Base-by-base conservation (phyloP, 2,888 invertebrate species). In the Sesia apiformis region DNA sequence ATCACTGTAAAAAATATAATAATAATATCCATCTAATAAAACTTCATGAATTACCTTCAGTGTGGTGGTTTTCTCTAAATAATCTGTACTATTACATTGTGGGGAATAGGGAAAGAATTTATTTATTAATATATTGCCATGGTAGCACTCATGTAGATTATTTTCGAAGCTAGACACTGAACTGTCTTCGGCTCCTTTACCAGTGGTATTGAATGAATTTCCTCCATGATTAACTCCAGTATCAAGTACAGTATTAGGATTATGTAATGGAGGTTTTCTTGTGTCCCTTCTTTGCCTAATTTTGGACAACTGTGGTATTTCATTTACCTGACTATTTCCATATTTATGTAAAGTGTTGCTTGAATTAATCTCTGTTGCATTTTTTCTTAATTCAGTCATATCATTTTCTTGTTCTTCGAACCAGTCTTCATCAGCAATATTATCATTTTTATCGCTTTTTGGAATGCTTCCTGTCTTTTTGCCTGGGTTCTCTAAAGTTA, bases 1-100 rank as follows among this genome's bases (percentile, higher is more conserved):
- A 74, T 96, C 95, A 66, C 95, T 96, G 72, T 96, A 96, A 81
- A 96, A 96, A 64, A 96, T 95, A 67, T 96, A 96, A 81, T 96
- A 96, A 76, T 96, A 96, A 81, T 96, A 96, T 4, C 96, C 96
- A 72, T 95, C 94, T 53, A 92, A 89, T 43, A 91, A 85, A 39
- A 96, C 93, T 62, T 94, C 92, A 66, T 96, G 95, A 56, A 91
- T 91, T 0, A 95, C 93, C 74, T 85, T 88, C 5, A 85, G 73
- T 61, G 93, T 93, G 39, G 92, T 92, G 4, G 92, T 92, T 56
- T 90, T 91, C 66, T 94, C 92, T 61, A 95, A 88, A 66, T 93
- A 94, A 63, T 92, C 91, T 0, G 94, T 92, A 76, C 92, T 92
- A 42, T 91, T 91, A 70, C 96, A 96, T 43, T 91, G 84, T 49